phyloP scores from a whole-genome alignment of 1,140 invertebrate genomes.

The Hyles euphorbiae region DNA sequence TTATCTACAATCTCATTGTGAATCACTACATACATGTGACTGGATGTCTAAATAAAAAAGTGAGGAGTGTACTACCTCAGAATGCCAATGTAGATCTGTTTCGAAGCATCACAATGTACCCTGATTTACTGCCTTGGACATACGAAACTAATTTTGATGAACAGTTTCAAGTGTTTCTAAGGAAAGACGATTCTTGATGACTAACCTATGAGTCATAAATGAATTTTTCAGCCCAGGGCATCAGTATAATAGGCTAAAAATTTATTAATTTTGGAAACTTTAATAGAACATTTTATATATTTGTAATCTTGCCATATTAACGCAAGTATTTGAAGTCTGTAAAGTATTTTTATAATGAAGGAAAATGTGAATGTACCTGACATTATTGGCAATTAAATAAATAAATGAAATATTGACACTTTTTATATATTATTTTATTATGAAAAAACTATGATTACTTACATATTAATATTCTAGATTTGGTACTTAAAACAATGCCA shows the following conservation, averaged over 20 bases:
- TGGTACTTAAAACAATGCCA: no score
- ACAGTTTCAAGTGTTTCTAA: slow-evolving; percentile 59
- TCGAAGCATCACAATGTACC: slow-evolving; percentile 54
- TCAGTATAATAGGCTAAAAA: neutral
- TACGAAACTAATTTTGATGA: slow-evolving; percentile 65
- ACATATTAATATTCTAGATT: no score
- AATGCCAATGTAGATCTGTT: slow-evolving; percentile 54
- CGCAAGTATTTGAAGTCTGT: neutral
- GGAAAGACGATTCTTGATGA: slow-evolving; percentile 26
- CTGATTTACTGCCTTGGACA: slow-evolving; percentile 64
- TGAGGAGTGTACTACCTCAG: slow-evolving; percentile 62
- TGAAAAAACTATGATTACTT: no score
- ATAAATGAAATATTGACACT: no score
- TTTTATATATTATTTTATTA: no score
- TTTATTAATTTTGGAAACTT: no score
- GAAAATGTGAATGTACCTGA: no score
- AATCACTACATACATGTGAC: slow-evolving; percentile 66
- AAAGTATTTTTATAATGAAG: no score
- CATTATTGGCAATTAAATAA: no score
- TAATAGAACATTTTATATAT: neutral
- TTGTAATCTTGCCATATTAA: slow-evolving; percentile 1
- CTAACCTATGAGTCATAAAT: neutral
- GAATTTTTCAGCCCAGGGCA: neutral
- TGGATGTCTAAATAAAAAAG: slow-evolving; percentile 69
- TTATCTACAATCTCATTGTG: slow-evolving; percentile 68